phyloP scores from a whole-genome alignment of 2,797 vertebrate genomes.

The Numenius phaeopus region DNA sequence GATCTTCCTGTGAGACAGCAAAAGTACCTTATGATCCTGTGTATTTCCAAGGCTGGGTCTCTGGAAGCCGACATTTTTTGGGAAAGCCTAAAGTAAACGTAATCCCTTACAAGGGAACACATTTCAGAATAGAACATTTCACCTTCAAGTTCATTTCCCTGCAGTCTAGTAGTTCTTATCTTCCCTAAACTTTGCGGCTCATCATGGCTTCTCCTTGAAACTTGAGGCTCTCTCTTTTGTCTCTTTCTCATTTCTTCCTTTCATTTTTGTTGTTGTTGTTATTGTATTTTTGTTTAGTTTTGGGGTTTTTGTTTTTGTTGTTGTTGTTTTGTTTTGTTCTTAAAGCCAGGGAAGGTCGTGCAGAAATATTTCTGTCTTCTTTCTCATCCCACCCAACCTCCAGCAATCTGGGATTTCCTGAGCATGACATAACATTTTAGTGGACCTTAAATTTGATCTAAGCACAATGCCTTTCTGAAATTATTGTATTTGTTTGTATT shows the following conservation, averaged over 20 bases:
- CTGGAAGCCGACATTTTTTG: not conserved
- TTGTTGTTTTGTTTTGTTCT: too few species aligned
- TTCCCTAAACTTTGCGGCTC: not conserved
- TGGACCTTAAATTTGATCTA: not conserved
- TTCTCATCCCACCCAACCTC: not conserved
- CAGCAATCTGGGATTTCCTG: constrained; percentile 25
- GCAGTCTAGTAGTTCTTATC: not conserved
- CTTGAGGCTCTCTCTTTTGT: not conserved
- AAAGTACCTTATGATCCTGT: not conserved
- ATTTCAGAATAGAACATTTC: not conserved
- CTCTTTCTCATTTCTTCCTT: not conserved
- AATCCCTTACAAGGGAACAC: not conserved
- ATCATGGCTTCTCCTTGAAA: not conserved
- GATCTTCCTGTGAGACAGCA: not conserved
- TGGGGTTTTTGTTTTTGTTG: too few species aligned
- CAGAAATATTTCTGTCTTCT: not conserved
- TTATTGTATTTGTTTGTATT: not conserved
- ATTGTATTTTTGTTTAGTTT: too few species aligned
- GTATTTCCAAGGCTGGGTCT: not conserved
- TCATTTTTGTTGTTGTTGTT: not conserved
- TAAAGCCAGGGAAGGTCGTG: not conserved
- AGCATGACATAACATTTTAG: not conserved
- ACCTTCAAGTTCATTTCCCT: not conserved
- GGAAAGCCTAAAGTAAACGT: rapidly evolving
- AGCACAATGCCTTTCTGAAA: not conserved